Evolutionary conservation across 2,797 vertebrate species (phyloP).

Genomic region (Kryptopterus vitreolus): DNA sequence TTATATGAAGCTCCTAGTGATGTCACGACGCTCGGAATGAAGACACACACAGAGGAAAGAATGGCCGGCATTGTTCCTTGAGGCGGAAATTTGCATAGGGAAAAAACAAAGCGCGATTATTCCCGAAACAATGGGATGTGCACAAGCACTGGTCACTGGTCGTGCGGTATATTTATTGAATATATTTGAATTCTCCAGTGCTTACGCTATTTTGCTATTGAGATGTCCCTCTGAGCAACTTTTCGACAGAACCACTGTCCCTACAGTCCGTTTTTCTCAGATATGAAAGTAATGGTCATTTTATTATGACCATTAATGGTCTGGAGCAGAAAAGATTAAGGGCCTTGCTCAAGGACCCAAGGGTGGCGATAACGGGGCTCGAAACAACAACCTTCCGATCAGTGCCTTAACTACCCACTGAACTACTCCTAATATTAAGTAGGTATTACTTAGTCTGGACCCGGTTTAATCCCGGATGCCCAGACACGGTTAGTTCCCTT

Average conservation of each 20-base stretch:
- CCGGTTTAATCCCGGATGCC: neutral
- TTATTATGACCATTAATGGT: slow-evolving; percentile 30
- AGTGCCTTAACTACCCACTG: too few species aligned
- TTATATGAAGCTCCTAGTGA: neutral
- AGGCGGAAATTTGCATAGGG: slow-evolving; percentile 11
- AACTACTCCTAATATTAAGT: neutral
- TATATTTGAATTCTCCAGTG: neutral
- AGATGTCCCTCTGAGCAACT: slow-evolving; percentile 29
- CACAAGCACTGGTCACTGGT: slow-evolving; percentile 8
- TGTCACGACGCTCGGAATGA: neutral
- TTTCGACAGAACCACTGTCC: slow-evolving; percentile 30
- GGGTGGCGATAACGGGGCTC: too few species aligned
- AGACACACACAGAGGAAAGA: slow-evolving; percentile 1
- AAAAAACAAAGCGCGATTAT: slow-evolving; percentile 24
- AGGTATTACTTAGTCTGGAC: neutral
- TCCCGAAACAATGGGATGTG: slow-evolving; percentile 5
- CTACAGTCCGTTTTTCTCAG: slow-evolving; percentile 24
- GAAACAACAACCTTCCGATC: too few species aligned
- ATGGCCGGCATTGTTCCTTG: slow-evolving; percentile 16
- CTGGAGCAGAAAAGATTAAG: too few species aligned
- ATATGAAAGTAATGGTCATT: slow-evolving; percentile 25
- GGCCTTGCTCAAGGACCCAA: too few species aligned
- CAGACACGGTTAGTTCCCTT: neutral
- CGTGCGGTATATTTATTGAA: slow-evolving; percentile 16
- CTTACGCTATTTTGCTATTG: slow-evolving; percentile 14